A percentile compares a stretch with the other conserved stretches of the same genome.
These are phyloP conservation scores for Aldrovandia affinis DNA, from an alignment of 2,797 vertebrate species.

Conservation along the genomic window DNA sequence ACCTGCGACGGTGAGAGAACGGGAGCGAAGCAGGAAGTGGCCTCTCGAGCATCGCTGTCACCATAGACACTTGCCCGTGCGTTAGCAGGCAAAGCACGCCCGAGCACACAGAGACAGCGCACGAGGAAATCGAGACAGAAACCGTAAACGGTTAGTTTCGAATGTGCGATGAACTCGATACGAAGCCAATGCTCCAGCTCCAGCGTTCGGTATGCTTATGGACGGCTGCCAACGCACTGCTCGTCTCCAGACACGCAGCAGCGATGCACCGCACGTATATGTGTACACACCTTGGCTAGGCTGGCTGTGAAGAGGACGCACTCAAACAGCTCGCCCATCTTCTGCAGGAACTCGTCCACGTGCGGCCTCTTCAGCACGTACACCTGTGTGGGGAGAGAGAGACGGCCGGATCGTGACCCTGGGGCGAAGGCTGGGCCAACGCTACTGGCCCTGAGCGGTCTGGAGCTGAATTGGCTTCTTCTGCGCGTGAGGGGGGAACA, in stretches of 20 bases:
- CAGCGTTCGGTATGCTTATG: too few relatives aligned
- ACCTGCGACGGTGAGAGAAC: background rate
- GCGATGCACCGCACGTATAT: too few relatives aligned
- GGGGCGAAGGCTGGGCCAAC: background rate
- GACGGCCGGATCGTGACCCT: background rate
- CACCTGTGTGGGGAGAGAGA: conserved; percentile 77
- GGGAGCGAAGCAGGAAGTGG: background rate
- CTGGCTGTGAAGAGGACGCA: conserved; percentile 93
- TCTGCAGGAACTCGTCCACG: conserved; percentile 89
- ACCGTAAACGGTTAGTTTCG: background rate
- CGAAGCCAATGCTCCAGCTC: background rate
- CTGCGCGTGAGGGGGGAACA: too few relatives aligned
- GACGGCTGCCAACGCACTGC: too few relatives aligned
- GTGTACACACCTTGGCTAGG: conserved; percentile 83
- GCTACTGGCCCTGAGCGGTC: too few relatives aligned
- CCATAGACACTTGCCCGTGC: background rate
- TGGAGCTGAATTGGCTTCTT: too few relatives aligned
- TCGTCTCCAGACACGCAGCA: too few relatives aligned
- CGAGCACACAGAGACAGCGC: background rate
- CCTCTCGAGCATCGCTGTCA: background rate
- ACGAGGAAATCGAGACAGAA: background rate
- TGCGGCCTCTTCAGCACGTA: conserved; percentile 91
- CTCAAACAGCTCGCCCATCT: conserved; percentile 92
- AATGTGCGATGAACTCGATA: background rate
- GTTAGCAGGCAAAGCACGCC: background rate